A percentile compares a stretch with the other conserved stretches of the same genome.
phyloP scores from a whole-genome alignment of 2,888 invertebrate species.

The Loripinus fragilis region DNA sequence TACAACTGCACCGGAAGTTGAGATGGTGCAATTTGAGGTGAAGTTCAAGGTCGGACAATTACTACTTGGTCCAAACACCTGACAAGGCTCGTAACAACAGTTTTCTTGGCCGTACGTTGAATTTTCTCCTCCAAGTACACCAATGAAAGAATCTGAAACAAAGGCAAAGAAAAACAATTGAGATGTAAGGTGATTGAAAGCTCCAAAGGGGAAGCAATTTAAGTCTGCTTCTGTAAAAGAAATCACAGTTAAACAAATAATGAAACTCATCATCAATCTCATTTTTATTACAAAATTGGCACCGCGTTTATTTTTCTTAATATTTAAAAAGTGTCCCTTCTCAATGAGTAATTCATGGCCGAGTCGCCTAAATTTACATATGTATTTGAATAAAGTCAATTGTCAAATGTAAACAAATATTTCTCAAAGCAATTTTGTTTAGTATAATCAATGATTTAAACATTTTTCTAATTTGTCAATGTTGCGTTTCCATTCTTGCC shows the following conservation, averaged over 20 bases:
- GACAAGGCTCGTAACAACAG: constrained; percentile 50
- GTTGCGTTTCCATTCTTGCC: not conserved
- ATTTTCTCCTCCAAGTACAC: constrained; percentile 36
- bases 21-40: constrained; percentile 46
- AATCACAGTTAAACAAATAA: not conserved
- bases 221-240: not conserved
- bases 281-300: no score
- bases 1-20: constrained; percentile 27
- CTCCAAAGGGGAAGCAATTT: not conserved
- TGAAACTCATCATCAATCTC: no score
- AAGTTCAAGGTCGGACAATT: constrained; percentile 36
- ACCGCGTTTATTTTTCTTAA: not conserved
- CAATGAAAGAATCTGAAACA: constrained; percentile 50
- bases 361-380: not conserved
- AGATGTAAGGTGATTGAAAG: not conserved
- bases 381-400: not conserved
- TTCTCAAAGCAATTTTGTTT: not conserved
- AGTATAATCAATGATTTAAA: not conserved
- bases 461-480: not conserved
- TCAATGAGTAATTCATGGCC: not conserved
- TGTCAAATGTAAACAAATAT: not conserved
- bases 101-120: constrained; percentile 41
- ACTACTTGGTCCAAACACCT: constrained; percentile 17
- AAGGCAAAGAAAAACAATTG: not conserved
- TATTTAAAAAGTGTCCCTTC: not conserved